A percentile compares a stretch with the other conserved stretches of the same genome.
These are phyloP conservation scores for Drosophila lowei DNA, from an alignment of 1,140 invertebrate species.

Conservation along the genomic window DNA sequence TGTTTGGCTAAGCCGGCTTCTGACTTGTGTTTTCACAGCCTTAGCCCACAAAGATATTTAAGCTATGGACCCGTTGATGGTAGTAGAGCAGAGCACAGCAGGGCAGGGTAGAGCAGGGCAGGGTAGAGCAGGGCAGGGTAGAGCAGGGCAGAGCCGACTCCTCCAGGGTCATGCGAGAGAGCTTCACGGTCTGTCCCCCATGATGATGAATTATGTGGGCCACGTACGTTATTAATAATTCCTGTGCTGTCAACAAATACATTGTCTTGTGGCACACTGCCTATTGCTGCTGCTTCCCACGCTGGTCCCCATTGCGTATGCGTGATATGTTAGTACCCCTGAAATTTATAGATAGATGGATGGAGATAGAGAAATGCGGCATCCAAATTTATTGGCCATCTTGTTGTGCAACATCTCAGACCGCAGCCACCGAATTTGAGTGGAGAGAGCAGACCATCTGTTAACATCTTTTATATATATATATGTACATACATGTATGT, in stretches of 20 bases:
- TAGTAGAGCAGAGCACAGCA: constrained; percentile 18
- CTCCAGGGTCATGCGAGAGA: too few species aligned
- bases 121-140: too few species aligned
- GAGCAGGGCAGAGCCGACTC: background rate
- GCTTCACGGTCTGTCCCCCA: constrained; percentile 17
- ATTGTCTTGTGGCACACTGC: constrained; percentile 49
- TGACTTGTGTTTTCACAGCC: constrained; percentile 73
- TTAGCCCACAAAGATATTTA: constrained; percentile 53
- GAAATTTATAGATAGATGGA: constrained; percentile 12
- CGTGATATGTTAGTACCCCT: constrained; percentile 65
- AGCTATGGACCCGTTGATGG: constrained; percentile 41
- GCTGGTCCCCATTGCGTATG: constrained; percentile 57
- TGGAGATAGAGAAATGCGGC: constrained; percentile 17
- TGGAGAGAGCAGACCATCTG: constrained; percentile 21
- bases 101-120: too few species aligned
- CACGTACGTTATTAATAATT: constrained; percentile 81
- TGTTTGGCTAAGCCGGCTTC: constrained; percentile 68
- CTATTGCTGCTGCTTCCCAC: constrained; percentile 1
- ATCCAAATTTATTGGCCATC: constrained; percentile 48
- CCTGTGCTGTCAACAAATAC: constrained; percentile 78
- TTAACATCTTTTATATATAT: constrained; percentile 22
- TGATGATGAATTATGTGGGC: constrained; percentile 79
- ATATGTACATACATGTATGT: constrained; percentile 17
- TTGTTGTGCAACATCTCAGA: constrained; percentile 12
- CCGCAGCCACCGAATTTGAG: constrained; percentile 15